Evolutionary conservation across 2,797 vertebrate species (phyloP).

Genomic region (Myotis myotis): DNA sequence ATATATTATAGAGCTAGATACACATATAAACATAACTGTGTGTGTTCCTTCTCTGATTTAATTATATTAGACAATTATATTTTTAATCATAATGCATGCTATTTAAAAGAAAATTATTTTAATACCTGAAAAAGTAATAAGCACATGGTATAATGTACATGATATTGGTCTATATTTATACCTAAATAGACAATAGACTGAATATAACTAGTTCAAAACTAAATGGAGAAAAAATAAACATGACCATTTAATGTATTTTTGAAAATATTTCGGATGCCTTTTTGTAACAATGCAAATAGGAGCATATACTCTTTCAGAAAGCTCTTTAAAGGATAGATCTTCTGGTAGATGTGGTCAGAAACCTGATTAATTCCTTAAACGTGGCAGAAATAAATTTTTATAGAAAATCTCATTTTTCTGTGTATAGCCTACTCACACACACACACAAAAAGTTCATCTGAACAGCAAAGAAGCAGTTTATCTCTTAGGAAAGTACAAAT

Average conservation of each 20-base stretch:
- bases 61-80: neutral
- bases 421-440: neutral
- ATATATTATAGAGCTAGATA: neutral
- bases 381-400: neutral
- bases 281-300: neutral
- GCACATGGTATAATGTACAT: neutral
- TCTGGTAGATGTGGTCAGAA: neutral
- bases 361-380: neutral
- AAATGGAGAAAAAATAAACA: neutral
- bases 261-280: neutral
- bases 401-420: neutral
- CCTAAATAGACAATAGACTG: neutral
- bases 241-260: neutral
- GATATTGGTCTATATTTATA: neutral
- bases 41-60: neutral
- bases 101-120: neutral
- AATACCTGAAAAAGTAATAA: neutral
- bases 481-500: neutral
- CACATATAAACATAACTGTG: neutral
- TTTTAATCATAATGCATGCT: neutral
- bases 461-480: neutral
- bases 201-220: neutral
- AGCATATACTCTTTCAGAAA: neutral
- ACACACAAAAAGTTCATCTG: neutral
- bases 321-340: neutral